Evolutionary conservation across 2,113 vertebrate species (phyloP).

Genomic region (Natator depressus): DNA sequence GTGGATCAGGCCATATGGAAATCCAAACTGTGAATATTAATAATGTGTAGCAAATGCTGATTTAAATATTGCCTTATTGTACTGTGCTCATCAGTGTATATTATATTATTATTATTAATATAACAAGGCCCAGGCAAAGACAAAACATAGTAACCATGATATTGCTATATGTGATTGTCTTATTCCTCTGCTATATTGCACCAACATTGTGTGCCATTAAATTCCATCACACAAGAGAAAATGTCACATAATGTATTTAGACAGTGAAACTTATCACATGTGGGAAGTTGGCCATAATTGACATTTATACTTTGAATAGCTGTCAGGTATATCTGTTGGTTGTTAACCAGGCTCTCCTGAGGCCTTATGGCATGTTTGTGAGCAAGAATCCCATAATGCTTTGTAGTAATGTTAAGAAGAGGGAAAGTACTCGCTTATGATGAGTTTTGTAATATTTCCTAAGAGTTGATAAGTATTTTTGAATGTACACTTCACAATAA

Average conservation of each 20-base stretch:
- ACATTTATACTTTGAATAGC: neutral
- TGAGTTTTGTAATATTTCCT: neutral
- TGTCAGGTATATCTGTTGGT: neutral
- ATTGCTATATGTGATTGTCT: slow-evolving; percentile 36
- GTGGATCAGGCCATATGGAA: neutral
- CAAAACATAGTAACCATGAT: neutral
- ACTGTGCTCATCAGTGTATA: neutral
- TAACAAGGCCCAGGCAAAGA: neutral
- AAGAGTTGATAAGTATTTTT: neutral
- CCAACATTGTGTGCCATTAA: neutral
- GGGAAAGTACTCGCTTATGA: neutral
- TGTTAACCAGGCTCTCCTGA: neutral
- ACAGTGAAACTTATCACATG: neutral
- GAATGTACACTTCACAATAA: neutral
- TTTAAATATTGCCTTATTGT: neutral
- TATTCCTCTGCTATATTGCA: slow-evolving; percentile 35
- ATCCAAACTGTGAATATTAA: neutral
- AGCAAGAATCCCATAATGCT: neutral
- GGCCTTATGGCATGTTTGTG: neutral
- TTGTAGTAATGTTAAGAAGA: neutral
- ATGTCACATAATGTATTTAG: neutral
- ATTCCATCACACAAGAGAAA: neutral
- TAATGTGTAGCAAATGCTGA: neutral
- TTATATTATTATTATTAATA: neutral
- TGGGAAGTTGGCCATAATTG: neutral